A percentile compares a stretch with the other conserved stretches of the same genome.
These are phyloP conservation scores for Telenomus remus DNA, from an alignment of 1,140 invertebrate genomes.

Conservation along the genomic window DNA sequence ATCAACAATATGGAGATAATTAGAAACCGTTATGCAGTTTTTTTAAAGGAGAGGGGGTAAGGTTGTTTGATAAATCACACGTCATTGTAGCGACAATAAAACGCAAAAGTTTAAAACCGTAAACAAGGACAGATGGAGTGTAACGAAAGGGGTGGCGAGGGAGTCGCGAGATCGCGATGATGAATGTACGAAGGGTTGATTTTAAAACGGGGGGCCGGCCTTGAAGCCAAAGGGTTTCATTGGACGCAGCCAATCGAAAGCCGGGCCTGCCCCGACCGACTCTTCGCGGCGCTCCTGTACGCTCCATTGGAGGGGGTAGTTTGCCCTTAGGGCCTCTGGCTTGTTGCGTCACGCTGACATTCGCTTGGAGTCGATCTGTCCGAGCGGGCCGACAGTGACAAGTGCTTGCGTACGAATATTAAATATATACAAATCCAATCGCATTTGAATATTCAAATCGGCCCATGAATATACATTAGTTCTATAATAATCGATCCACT, in stretches of 20 bases:
- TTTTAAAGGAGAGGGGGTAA: too few species aligned
- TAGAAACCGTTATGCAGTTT: conserved; percentile 65
- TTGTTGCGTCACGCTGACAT: conserved; percentile 72
- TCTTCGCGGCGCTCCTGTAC: conserved; percentile 57
- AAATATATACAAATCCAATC: conserved; percentile 3
- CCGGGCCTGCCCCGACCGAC: conserved; percentile 39
- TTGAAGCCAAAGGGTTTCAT: conserved; percentile 64
- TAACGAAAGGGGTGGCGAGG: conserved; percentile 67
- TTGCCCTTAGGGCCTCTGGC: conserved; percentile 66
- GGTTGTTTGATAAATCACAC: conserved; percentile 62
- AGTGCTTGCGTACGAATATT: conserved; percentile 29
- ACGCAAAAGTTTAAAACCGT: conserved; percentile 26
- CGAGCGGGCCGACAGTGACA: conserved; percentile 54
- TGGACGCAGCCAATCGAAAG: conserved; percentile 60
- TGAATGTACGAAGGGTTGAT: conserved; percentile 72
- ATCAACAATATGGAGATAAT: conserved; percentile 59
- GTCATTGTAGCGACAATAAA: conserved; percentile 12
- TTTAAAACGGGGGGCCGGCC: conserved; percentile 52
- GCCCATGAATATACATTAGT: conserved; percentile 36
- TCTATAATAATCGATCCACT: conserved; percentile 23
- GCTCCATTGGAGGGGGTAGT: conserved; percentile 61
- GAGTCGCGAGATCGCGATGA: conserved; percentile 69
- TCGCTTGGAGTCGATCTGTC: conserved; percentile 67
- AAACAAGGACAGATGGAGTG: conserved; percentile 40
- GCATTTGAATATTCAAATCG: conserved; percentile 22